phyloP scores from a whole-genome alignment of 2,888 invertebrate species.

The Amiota communis region DNA sequence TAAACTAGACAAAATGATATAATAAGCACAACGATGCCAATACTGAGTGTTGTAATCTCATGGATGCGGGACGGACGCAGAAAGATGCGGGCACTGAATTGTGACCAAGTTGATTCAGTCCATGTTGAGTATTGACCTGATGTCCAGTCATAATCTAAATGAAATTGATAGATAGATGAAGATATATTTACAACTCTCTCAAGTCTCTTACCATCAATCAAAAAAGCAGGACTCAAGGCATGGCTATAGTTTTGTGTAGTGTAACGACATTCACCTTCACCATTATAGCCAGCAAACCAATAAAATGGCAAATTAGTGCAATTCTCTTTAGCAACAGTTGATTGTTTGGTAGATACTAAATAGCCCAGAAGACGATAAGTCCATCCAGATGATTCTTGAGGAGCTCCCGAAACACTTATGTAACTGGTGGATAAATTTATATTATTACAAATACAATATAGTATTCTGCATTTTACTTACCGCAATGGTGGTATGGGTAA shows the following conservation, averaged over 20 bases:
- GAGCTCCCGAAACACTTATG: conserved; percentile 69
- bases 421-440: conserved; percentile 55
- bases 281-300: conserved; percentile 81
- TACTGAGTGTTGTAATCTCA: conserved; percentile 68
- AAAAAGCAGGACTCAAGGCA: conserved; percentile 89
- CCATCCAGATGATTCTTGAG: conserved; percentile 71
- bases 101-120: conserved; percentile 90
- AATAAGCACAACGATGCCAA: conserved; percentile 70
- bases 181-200: background rate
- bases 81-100: conserved; percentile 84
- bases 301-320: conserved; percentile 74
- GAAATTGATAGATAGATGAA: background rate
- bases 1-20: conserved; percentile 71
- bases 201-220: conserved; percentile 77
- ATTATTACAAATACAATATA: background rate
- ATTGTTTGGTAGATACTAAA: conserved; percentile 60
- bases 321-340: conserved; percentile 70
- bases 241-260: conserved; percentile 83
- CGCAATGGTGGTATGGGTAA: conserved; percentile 69
- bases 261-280: conserved; percentile 81
- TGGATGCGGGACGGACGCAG: conserved; percentile 77
- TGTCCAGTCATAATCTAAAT: conserved; percentile 82
- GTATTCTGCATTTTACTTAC: conserved; percentile 47
- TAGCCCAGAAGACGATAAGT: conserved; percentile 71
- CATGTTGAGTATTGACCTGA: conserved; percentile 88